Base-by-base conservation (phyloP, 2,797 vertebrate species). In the Masticophis lateralis region DNA sequence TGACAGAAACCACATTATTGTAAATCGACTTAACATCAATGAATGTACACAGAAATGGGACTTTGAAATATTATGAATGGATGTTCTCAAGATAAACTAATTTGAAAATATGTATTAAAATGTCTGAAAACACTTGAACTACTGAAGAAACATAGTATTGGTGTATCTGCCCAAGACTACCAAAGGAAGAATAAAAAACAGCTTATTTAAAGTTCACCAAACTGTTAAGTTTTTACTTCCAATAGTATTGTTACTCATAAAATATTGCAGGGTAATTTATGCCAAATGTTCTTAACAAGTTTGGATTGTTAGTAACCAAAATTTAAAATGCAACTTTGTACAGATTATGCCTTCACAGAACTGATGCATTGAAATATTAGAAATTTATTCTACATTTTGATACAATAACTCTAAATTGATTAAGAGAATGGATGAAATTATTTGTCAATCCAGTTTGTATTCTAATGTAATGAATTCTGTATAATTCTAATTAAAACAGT, bases 41-140 rank as follows among this genome's bases (percentile, higher is more conserved):
- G 96, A 96, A 94, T 87, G 37, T 37, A 98, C 98, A 63, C 98
- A 99, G 96, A 98, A 97, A 95, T 98, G 98, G 98, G 98, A 98
- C 89, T 96, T 98, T 92, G 98, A 98, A 95, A 97, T 98, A 96
- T 5, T 98, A 93, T 98, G 97, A 97, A 91, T 53, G 89, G 87
- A 86, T 27, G 18, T 8, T 57, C 74, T 79, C 53, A 89, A 53
- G 59, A 6, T 66, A 27, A 51, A 83, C 28, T 53, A 11, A 90
- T 16, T 79, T 6, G 88, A 86, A 87, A 79, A 56, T 28, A 79
- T 60, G 66, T 86, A 91, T 32, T 89, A 25, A 13, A 28, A 69
- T 90, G 28, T 43, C 66, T 93, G 59, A 20, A 47, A 92, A 87
- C 5, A 87, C 2, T 88, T 90, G 86, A 92, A 69, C 95, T 95